Percentiles rank a stretch among this genome's conserved stretches.
Evolutionary conservation across 2,797 vertebrate species (phyloP).

Genomic region (Atherinosoma microstoma): DNA sequence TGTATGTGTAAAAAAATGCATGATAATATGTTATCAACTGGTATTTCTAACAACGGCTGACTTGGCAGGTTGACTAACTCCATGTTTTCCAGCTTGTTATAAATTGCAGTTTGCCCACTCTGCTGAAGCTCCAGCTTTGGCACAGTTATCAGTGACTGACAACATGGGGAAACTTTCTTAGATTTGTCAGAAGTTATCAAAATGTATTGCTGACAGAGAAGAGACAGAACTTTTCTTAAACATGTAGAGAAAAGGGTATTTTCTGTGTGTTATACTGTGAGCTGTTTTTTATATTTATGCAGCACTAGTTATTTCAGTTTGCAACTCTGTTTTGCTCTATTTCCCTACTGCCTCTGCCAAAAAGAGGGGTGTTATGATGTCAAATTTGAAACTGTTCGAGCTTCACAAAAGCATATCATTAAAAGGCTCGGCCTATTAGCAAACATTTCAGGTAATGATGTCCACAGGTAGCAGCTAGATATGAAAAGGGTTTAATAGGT

Average conservation of each 20-base stretch:
- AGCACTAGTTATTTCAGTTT: neutral
- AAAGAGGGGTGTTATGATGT: neutral
- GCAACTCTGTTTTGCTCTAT: neutral
- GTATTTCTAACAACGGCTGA: neutral
- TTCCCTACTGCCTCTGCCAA: neutral
- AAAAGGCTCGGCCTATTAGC: neutral
- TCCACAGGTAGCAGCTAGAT: conserved; percentile 9
- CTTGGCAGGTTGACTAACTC: neutral
- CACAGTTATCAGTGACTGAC: neutral
- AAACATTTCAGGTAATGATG: neutral
- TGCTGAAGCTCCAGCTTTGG: neutral
- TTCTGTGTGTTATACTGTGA: neutral
- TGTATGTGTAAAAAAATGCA: neutral
- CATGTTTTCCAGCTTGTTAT: neutral
- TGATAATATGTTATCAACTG: neutral
- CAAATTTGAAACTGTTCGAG: neutral
- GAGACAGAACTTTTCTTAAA: neutral
- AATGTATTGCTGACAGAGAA: neutral
- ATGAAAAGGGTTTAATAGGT: conserved; percentile 30
- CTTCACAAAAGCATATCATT: neutral
- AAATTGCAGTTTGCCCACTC: neutral
- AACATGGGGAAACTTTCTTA: neutral
- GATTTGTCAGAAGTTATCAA: neutral
- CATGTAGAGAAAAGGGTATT: neutral
- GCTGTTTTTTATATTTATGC: neutral